Percentiles rank a stretch among this genome's conserved stretches.
Conservation (phyloP, 53 echinoderm and acorn worm genomes). For the Astropecten irregularis region DNA sequence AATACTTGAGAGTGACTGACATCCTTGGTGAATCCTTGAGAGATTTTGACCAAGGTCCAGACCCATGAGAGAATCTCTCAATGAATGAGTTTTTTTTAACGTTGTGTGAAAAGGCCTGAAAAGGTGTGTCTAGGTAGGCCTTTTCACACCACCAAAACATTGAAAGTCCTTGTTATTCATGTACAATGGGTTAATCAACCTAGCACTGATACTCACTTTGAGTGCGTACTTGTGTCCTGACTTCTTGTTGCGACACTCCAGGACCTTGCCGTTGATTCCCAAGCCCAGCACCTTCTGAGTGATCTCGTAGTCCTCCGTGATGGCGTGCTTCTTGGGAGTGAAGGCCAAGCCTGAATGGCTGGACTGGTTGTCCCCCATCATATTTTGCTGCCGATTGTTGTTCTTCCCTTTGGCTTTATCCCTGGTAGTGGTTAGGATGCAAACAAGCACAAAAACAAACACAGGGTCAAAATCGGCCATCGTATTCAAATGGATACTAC, state of each 20-base stretch:
- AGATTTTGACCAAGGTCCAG: too few species aligned
- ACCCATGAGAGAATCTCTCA: too few species aligned
- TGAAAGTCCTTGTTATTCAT: not conserved
- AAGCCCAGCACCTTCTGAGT: conserved; percentile 92
- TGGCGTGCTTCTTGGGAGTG: conserved; percentile 78
- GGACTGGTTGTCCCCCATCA: conserved; percentile 89
- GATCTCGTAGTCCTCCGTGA: conserved; percentile 90
- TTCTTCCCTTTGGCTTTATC: conserved; percentile 60
- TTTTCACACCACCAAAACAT: conserved; percentile 4
- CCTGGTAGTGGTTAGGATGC: not conserved
- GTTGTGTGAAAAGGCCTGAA: too few species aligned
- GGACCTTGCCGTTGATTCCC: conserved; percentile 97
- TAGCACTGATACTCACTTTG: conserved; percentile 66
- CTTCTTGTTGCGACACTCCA: conserved; percentile 81
- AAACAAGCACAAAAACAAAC: not conserved
- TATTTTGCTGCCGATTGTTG: conserved; percentile 53
- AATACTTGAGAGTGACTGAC: too few species aligned
- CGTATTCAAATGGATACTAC: too few species aligned
- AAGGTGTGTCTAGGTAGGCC: too few species aligned
- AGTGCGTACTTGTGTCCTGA: conserved; percentile 85
- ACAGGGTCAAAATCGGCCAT: too few species aligned
- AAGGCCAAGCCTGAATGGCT: conserved; percentile 64
- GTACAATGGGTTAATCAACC: too few species aligned
- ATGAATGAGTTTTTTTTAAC: too few species aligned
- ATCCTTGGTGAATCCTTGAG: too few species aligned